Evolutionary conservation across 2,888 invertebrate genomes (phyloP).

Genomic region (Drosophila picticornis): DNA sequence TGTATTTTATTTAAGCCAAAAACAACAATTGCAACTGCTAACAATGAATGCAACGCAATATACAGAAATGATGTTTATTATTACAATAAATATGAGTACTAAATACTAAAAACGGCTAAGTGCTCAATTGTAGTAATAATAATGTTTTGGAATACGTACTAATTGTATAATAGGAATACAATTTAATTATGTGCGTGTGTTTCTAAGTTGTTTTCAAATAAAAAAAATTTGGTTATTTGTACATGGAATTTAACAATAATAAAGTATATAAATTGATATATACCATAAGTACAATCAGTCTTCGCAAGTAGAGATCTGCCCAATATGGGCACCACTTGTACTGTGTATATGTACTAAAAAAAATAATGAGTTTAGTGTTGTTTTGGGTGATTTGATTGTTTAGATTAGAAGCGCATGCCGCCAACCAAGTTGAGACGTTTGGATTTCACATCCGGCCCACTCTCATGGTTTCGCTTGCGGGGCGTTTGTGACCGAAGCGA

Average conservation of each 20-base stretch:
- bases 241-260: slow-evolving; percentile 3
- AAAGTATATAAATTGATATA: slow-evolving; percentile 2
- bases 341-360: not conserved
- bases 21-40: slow-evolving; percentile 4
- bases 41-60: not conserved
- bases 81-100: slow-evolving; percentile 4
- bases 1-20: slow-evolving; percentile 10
- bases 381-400: slow-evolving; percentile 3
- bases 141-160: not conserved
- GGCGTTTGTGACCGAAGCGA: slow-evolving; percentile 1
- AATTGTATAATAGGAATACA: not conserved
- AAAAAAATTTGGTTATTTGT: not conserved
- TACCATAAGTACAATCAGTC: slow-evolving; percentile 13
- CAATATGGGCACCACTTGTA: slow-evolving; percentile 10
- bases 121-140: not conserved
- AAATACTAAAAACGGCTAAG: not conserved
- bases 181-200: not conserved
- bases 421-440: slow-evolving; percentile 2
- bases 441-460: not conserved
- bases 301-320: slow-evolving; percentile 9
- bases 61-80: not conserved
- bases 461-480: slow-evolving; percentile 2
- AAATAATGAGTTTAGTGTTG: not conserved
- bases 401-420: slow-evolving; percentile 8
- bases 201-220: not conserved